Conservation (phyloP, 2,888 invertebrate species). For the Villa cingulata region DNA sequence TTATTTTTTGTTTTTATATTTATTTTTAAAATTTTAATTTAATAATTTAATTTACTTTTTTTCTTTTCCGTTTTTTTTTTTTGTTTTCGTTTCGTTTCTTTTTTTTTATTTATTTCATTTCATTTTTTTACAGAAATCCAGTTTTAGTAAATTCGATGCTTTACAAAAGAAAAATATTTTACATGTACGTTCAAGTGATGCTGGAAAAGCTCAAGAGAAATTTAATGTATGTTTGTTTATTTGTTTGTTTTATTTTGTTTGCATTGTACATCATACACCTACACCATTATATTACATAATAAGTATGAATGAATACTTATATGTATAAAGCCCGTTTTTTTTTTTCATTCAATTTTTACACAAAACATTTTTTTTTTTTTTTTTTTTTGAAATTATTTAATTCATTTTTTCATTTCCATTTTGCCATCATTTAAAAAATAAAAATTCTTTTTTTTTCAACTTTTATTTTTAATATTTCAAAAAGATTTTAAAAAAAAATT, state of each 20-base stretch:
- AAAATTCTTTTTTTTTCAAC: too few relatives aligned
- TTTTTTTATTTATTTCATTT: constrained; percentile 10
- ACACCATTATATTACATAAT: neutral
- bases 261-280: too few relatives aligned
- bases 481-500: too few relatives aligned
- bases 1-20: neutral
- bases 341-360: too few relatives aligned
- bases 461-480: too few relatives aligned
- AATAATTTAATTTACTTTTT: neutral
- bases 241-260: neutral
- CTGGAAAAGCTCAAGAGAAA: constrained; percentile 51
- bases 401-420: too few relatives aligned
- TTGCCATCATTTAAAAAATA: too few relatives aligned
- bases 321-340: too few relatives aligned
- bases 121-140: constrained; percentile 45
- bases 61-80: neutral
- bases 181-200: constrained; percentile 52
- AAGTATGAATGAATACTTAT: neutral
- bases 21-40: neutral
- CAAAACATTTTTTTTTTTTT: too few relatives aligned
- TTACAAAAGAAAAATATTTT: constrained; percentile 50
- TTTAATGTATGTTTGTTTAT: constrained; percentile 43
- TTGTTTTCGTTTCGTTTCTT: constrained; percentile 2
- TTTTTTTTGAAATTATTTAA: neutral
- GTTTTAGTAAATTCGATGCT: constrained; percentile 63